A percentile compares a stretch with the other conserved stretches of the same genome.
These are phyloP conservation scores for Pongo pygmaeus DNA, from an alignment of 2,113 vertebrate genomes.

Conservation along the genomic window DNA sequence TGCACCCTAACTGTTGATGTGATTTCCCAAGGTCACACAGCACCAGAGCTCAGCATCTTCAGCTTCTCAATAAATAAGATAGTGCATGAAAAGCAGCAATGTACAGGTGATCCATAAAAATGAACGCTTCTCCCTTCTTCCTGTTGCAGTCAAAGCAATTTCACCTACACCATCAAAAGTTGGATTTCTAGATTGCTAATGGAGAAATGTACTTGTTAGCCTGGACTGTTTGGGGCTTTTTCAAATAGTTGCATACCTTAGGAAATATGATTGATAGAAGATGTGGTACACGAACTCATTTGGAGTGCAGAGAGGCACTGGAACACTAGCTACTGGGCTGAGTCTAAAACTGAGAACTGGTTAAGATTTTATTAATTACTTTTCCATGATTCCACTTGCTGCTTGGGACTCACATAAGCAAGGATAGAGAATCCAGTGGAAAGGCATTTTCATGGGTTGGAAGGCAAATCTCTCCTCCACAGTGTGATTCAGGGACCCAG, in stretches of 20 bases:
- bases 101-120: neutral
- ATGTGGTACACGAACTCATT: no score
- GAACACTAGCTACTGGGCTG: neutral
- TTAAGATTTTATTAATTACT: neutral
- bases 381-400: neutral
- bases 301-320: neutral
- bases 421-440: rapidly evolving
- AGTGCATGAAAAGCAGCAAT: no score
- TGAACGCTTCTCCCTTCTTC: neutral
- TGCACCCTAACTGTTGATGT: neutral
- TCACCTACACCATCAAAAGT: neutral
- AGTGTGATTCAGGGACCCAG: neutral
- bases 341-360: neutral
- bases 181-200: conserved; percentile 39
- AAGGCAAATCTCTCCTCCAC: neutral
- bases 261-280: neutral
- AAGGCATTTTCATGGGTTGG: no score
- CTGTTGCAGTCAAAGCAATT: neutral
- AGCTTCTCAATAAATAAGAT: neutral
- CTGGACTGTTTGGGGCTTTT: conserved; percentile 16
- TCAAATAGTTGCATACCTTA: conserved; percentile 40
- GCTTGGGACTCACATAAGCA: neutral
- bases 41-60: neutral
- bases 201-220: neutral
- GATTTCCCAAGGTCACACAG: neutral